phyloP scores from a whole-genome alignment of 1,140 invertebrate genomes.

The Paracyclopina nana region DNA sequence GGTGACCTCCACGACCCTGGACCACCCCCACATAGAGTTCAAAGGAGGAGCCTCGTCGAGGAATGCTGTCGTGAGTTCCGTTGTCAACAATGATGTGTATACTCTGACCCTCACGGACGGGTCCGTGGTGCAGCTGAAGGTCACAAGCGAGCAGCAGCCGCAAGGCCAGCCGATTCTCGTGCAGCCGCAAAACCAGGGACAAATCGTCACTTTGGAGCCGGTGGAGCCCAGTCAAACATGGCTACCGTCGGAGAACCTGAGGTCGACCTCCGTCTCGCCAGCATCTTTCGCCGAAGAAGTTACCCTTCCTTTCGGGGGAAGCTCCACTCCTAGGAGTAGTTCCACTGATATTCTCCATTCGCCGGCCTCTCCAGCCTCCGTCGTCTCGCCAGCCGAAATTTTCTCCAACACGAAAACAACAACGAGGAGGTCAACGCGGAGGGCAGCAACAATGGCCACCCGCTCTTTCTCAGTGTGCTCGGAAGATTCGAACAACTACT shows the following conservation, averaged over 20 bases:
- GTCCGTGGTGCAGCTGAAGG: conserved; percentile 4
- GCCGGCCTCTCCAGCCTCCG: neutral
- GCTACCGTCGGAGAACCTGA: neutral
- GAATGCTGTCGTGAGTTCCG: no score
- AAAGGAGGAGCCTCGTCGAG: no score
- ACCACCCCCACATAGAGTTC: no score
- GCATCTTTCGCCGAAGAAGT: conserved; percentile 1
- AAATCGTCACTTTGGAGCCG: neutral
- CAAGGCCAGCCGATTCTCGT: neutral
- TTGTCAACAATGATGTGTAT: conserved; percentile 10
- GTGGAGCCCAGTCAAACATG: neutral
- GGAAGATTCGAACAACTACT: neutral
- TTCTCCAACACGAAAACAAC: neutral
- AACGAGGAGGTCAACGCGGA: neutral
- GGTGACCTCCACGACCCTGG: no score
- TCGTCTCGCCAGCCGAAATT: neutral
- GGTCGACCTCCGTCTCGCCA: neutral
- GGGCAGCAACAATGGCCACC: neutral
- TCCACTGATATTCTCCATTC: neutral
- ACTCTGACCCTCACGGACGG: conserved; percentile 8
- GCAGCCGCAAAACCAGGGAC: neutral
- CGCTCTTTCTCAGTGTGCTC: neutral
- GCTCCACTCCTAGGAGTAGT: neutral
- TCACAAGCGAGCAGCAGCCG: neutral
- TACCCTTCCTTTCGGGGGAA: neutral